Evolutionary conservation across 2,888 invertebrate genomes (phyloP).

Genomic region (Calliopum simillimum): DNA sequence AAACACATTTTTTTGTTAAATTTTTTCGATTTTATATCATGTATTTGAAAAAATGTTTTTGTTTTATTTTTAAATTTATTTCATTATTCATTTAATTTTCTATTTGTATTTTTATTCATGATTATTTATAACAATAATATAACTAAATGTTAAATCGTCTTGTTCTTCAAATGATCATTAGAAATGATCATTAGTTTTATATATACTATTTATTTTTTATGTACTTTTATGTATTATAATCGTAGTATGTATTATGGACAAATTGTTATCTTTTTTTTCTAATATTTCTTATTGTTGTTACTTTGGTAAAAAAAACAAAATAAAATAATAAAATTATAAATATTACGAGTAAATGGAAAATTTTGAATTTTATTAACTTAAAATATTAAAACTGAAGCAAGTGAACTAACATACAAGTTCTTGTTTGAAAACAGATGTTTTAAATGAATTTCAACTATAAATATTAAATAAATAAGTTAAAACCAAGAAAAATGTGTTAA

Average conservation of each 20-base stretch:
- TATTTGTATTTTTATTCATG: constrained; percentile 37
- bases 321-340: background rate
- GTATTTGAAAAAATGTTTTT: constrained; percentile 33
- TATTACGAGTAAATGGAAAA: too few relatives aligned
- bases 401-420: too few relatives aligned
- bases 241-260: constrained; percentile 50
- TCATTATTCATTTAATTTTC: constrained; percentile 36
- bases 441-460: too few relatives aligned
- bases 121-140: constrained; percentile 53
- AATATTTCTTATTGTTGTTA: constrained; percentile 44
- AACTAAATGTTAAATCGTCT: constrained; percentile 46
- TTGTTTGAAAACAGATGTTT: too few relatives aligned
- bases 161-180: constrained; percentile 11
- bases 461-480: too few relatives aligned
- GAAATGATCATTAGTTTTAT: constrained; percentile 12
- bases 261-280: constrained; percentile 49
- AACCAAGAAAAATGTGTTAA: too few relatives aligned
- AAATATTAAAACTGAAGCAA: too few relatives aligned
- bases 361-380: too few relatives aligned
- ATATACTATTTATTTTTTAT: too few relatives aligned
- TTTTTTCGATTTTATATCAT: constrained; percentile 33
- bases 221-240: constrained; percentile 37
- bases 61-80: constrained; percentile 17
- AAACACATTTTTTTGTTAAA: constrained; percentile 13
- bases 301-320: constrained; percentile 24